Evolutionary conservation across 2,888 invertebrate species (phyloP).

Genomic region (Lepidochrysops patricia): DNA sequence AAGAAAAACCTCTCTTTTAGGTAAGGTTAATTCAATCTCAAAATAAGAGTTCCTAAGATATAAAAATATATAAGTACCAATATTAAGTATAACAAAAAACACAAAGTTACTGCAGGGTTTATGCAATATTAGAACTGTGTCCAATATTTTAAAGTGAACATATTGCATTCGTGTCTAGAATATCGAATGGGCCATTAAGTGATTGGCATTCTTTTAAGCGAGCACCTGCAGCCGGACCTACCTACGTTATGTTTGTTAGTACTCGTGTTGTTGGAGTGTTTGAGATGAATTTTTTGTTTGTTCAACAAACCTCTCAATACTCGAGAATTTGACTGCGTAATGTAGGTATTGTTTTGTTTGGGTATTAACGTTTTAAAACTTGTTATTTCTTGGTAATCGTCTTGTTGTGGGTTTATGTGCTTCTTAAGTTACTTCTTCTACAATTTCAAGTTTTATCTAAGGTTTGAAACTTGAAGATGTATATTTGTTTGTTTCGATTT

Average conservation of each 20-base stretch:
- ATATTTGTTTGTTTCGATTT: no score
- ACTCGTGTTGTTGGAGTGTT: slow-evolving; percentile 11
- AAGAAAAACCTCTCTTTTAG: no score
- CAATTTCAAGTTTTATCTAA: no score
- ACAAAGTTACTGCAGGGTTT: background rate
- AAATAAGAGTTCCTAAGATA: no score
- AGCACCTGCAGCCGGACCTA: slow-evolving; percentile 3
- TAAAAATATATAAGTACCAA: background rate
- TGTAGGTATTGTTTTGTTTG: slow-evolving; percentile 8
- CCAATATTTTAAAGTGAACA: slow-evolving; percentile 2
- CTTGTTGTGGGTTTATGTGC: background rate
- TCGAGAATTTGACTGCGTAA: slow-evolving; percentile 13
- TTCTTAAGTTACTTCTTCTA: background rate
- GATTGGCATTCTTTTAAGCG: slow-evolving; percentile 14
- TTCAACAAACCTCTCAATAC: slow-evolving; percentile 12
- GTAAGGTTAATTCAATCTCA: no score
- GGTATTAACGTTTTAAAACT: background rate
- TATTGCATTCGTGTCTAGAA: slow-evolving; percentile 12
- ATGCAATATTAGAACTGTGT: background rate
- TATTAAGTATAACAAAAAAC: background rate
- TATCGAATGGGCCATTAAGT: slow-evolving; percentile 13
- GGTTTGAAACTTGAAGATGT: no score
- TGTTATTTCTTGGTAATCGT: background rate
- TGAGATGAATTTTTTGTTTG: slow-evolving; percentile 13
- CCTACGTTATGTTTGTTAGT: slow-evolving; percentile 11